Base-by-base conservation (phyloP, 2,888 invertebrate genomes). In the Tetragnatha montana region DNA sequence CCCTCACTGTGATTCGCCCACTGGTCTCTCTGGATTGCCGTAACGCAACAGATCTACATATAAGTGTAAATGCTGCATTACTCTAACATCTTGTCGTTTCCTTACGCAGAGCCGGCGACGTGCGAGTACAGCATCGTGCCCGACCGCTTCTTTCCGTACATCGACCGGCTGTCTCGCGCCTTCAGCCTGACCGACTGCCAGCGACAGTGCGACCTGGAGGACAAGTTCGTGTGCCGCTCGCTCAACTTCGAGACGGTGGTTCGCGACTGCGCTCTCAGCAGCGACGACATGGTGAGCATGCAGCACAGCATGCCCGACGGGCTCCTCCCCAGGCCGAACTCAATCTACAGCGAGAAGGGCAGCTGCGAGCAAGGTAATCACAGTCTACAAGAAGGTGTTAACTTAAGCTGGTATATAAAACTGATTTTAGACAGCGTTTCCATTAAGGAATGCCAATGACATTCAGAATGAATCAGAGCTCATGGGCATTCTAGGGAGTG, bases 271-370 rank as follows among this genome's bases (percentile, higher is more conserved):
- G 95, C 95, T 91, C 94, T 97, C 78, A 97, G 97, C 93, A 96
- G 96, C 90, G 97, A 97, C 93, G 97, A 97, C 93, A 80, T 89
- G 71, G 74, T 90, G n/a, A 88, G 91, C 51, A 81, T 92, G 49
- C 86, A 86, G 12, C 81, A 60, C 12, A 49, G n/a, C 87, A 96
- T 96, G 0, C 91, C 92, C 1, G 95, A 96, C 93, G 94, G 96
- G 80, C 93, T 97, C 89, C 93, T 95, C 51, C 93, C 95, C 69
- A 94, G 94, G 50, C 93, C 95, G 0, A 95, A 95, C 51, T 96
- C 96, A 10, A 95, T 95, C 70, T 97, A 97, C 93, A 96, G 96
- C 93, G 96, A 97, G 92, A 95, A 96, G 92, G 97, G 97, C 78
- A 96, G 96, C 91, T 98, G 97, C 93, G 95, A 97, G 60, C 96